Percentiles rank a stretch among this genome's conserved stretches.
Evolutionary conservation across 2,797 vertebrate genomes (phyloP).

Genomic region (Spea hammondii): DNA sequence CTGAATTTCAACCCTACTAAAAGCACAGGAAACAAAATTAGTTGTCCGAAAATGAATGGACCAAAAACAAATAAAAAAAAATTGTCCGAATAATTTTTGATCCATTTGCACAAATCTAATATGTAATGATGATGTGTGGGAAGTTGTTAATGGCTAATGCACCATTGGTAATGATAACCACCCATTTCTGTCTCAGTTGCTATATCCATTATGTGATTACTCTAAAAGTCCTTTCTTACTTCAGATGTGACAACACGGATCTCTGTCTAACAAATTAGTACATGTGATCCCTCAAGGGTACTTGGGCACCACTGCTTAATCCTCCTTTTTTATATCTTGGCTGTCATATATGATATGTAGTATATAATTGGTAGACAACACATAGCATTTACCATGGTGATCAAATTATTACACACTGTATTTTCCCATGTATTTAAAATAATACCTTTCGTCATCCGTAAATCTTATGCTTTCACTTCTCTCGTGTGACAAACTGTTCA

Average conservation of each 20-base stretch:
- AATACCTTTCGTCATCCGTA: not conserved
- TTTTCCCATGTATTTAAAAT: not conserved
- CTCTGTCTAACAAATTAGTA: not conserved
- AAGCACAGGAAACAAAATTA: too few species aligned
- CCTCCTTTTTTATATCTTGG: not conserved
- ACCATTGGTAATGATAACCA: too few species aligned
- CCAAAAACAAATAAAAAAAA: too few species aligned
- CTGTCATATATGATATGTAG: not conserved
- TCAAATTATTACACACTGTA: not conserved
- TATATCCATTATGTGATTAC: too few species aligned
- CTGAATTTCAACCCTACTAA: too few species aligned
- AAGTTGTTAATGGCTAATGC: too few species aligned
- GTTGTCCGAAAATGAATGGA: too few species aligned
- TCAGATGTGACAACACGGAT: not conserved
- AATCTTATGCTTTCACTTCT: not conserved
- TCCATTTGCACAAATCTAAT: too few species aligned
- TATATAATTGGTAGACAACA: not conserved
- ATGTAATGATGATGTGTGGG: too few species aligned
- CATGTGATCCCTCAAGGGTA: not conserved
- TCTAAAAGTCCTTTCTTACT: too few species aligned
- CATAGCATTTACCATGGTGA: not conserved
- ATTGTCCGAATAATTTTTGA: too few species aligned
- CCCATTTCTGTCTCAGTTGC: too few species aligned
- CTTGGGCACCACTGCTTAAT: not conserved
- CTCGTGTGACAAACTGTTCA: constrained; percentile 10